These are phyloP conservation scores for Formica aserva DNA, from an alignment of 2,888 invertebrate species.

Conservation along the genomic window DNA sequence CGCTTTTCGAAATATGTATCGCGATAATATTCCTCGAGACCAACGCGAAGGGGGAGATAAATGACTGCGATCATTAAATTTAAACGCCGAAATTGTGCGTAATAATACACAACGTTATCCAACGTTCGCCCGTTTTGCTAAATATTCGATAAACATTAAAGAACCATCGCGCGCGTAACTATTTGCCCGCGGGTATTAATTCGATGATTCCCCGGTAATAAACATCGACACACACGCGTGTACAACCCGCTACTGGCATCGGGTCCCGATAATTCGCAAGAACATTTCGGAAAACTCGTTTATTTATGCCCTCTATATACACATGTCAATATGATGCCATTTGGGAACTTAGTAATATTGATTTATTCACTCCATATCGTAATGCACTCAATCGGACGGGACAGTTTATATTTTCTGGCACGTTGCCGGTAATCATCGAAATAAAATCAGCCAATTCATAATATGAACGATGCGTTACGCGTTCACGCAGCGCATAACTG, in stretches of 20 bases:
- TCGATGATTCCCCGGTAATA: slow-evolving; percentile 23
- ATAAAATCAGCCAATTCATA: slow-evolving; percentile 47
- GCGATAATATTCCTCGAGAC: background rate
- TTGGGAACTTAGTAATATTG: slow-evolving; percentile 49
- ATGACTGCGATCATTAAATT: slow-evolving; percentile 35
- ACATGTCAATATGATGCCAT: slow-evolving; percentile 18
- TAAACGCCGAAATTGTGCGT: slow-evolving; percentile 32
- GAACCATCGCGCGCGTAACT: slow-evolving; percentile 39
- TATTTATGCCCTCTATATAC: slow-evolving; percentile 31
- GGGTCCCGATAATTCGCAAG: slow-evolving; percentile 33
- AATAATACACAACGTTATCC: slow-evolving; percentile 23
- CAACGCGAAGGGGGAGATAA: slow-evolving; percentile 6
- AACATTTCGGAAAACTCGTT: slow-evolving; percentile 34
- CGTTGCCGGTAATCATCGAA: slow-evolving; percentile 37
- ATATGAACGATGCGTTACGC: slow-evolving; percentile 16
- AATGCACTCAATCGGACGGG: slow-evolving; percentile 3
- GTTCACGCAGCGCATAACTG: slow-evolving; percentile 5
- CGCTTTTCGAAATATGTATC: background rate
- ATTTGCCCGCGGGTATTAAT: slow-evolving; percentile 40
- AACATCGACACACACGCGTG: slow-evolving; percentile 23
- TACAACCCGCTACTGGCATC: background rate
- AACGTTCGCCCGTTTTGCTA: slow-evolving; percentile 4
- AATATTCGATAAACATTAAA: slow-evolving; percentile 44
- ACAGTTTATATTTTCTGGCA: slow-evolving; percentile 40
- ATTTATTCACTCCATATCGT: slow-evolving; percentile 34